These are phyloP conservation scores for Ophion costatus DNA, from an alignment of 2,888 invertebrate species.

Conservation along the genomic window DNA sequence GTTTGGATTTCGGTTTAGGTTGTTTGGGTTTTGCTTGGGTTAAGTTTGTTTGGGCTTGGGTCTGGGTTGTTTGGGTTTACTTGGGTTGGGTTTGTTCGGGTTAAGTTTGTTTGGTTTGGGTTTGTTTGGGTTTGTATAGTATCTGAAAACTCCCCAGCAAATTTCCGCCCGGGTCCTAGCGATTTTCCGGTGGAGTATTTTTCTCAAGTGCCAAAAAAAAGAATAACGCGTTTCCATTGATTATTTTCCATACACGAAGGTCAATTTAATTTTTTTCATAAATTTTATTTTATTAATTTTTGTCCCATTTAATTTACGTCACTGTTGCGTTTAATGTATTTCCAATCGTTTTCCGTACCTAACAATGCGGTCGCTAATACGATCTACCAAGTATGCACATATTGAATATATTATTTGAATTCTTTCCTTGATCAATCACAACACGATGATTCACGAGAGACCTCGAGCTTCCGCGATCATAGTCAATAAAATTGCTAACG, in stretches of 20 bases:
- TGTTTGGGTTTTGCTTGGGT: too few relatives aligned
- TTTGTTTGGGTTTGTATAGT: too few relatives aligned
- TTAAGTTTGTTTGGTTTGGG: too few relatives aligned
- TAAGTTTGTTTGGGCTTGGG: too few relatives aligned
- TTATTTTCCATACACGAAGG: neutral
- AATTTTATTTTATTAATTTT: too few relatives aligned
- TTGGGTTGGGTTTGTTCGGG: too few relatives aligned
- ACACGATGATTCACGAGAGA: constrained; percentile 48
- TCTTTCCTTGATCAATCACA: constrained; percentile 52
- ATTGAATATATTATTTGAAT: constrained; percentile 37
- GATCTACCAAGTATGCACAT: neutral
- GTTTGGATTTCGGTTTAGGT: too few relatives aligned
- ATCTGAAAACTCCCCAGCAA: too few relatives aligned
- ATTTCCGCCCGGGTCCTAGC: too few relatives aligned
- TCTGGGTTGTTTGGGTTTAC: too few relatives aligned
- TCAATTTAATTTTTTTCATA: too few relatives aligned
- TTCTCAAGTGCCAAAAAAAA: neutral
- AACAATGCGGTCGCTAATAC: neutral
- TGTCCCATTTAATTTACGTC: neutral
- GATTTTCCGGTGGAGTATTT: neutral
- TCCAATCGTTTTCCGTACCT: neutral
- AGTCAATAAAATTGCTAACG: constrained; percentile 59
- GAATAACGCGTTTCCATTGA: too few relatives aligned
- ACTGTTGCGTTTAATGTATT: neutral
- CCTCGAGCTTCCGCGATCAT: constrained; percentile 45